Base-by-base conservation (phyloP, 2,888 invertebrate species). In the Boloria euphrosyne region DNA sequence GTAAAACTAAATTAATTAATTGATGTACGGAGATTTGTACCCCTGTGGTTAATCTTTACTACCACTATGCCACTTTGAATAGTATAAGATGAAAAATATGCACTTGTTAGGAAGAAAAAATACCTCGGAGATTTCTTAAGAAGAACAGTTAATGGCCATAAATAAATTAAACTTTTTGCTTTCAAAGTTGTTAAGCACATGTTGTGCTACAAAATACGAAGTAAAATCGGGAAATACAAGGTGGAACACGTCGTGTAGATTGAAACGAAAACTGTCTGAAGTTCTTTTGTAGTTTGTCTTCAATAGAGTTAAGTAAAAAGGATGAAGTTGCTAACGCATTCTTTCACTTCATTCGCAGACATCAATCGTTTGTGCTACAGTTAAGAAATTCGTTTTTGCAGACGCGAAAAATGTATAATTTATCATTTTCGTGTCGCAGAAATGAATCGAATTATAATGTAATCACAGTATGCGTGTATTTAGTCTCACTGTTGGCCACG, bases 391-490 rank as follows among this genome's bases (percentile, higher is more conserved):
- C 22, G 51, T 63, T 52, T 68, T 64, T 46, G 57, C 43, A 49
- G 49, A 43, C 18, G 22, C 17, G 38, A 55, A 17, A 31, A 57
- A 51, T 51, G 16, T 13, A 76, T 47, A 16, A 47, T 4, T 47
- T 47, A 47, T 47, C 6, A n/a, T 47, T n/a, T n/a, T 75, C 78
- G 77, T 77, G 79, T 78, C 67, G 5, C 10, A 38, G 10, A 10
- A 38, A 10, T 31, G 31, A 6, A 31, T 31, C 7, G 1, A 31
- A 31, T 31, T 7, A 38, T 10, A 38, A 38, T 38, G 31, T 38
- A 7, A 38, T 38, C 1, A 10, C 2, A 10, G 10, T 22, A n/a
- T n/a, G n/a, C n/a, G n/a, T n/a, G n/a, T n/a, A 22, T 22, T 22
- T 3, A 22, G 22, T 22, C 22, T 3, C 22, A 22, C 22, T 22